Evolutionary conservation across 2,113 vertebrate genomes (phyloP).

Genomic region (Sigmodon hispidus): DNA sequence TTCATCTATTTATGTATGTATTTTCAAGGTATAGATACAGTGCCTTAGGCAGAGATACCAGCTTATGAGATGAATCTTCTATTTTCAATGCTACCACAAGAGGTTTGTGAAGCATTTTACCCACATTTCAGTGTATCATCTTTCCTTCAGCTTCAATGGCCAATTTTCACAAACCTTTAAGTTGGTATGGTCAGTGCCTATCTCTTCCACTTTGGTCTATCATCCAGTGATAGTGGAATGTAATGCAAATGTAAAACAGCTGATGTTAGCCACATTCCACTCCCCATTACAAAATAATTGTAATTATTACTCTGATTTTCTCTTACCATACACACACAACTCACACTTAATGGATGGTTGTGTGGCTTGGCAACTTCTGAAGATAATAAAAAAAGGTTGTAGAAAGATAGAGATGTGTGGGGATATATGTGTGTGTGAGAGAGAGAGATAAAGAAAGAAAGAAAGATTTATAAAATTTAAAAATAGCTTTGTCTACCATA

Average conservation of each 20-base stretch:
- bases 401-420: not conserved
- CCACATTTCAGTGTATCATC: not conserved
- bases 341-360: not conserved
- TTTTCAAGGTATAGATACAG: not conserved
- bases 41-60: not conserved
- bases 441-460: fast-evolving
- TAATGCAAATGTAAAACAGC: no score
- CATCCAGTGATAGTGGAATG: not conserved
- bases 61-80: not conserved
- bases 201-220: not conserved
- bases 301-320: not conserved
- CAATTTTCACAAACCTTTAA: not conserved
- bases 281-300: not conserved
- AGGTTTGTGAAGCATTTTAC: not conserved
- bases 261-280: no score
- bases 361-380: not conserved
- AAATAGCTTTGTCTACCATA: not conserved
- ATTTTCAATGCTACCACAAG: not conserved
- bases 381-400: not conserved
- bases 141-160: not conserved
- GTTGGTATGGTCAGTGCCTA: not conserved
- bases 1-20: not conserved
- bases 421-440: not conserved
- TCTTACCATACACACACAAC: not conserved
- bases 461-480: not conserved